phyloP scores from a whole-genome alignment of 2,888 invertebrate genomes.

The Muschampia plurimacula region DNA sequence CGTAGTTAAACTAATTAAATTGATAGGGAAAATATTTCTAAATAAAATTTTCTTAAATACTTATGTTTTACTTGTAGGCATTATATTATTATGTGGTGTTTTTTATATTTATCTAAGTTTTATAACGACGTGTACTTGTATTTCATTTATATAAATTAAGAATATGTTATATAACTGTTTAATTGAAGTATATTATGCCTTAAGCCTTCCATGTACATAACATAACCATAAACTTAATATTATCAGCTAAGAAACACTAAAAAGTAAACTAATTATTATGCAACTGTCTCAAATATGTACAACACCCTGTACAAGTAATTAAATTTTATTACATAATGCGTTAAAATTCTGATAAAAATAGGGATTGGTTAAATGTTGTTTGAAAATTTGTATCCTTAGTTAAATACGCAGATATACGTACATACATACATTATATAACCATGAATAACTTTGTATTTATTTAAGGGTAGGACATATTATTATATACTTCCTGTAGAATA shows the following conservation, averaged over 20 bases:
- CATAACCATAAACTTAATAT: conserved; percentile 42
- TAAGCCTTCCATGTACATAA: conserved; percentile 82
- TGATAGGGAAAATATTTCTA: conserved; percentile 58
- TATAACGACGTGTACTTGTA: conserved; percentile 37
- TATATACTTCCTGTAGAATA: too few relatives aligned
- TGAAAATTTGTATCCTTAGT: too few relatives aligned
- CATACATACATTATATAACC: too few relatives aligned
- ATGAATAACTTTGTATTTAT: too few relatives aligned
- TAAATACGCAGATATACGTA: too few relatives aligned
- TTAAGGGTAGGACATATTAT: too few relatives aligned
- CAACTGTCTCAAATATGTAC: not conserved
- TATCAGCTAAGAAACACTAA: conserved; percentile 10
- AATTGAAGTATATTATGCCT: conserved; percentile 51
- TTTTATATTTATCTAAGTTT: conserved; percentile 41
- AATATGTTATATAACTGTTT: conserved; percentile 11
- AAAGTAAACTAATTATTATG: conserved; percentile 25
- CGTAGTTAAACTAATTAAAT: conserved; percentile 58
- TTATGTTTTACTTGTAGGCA: conserved; percentile 48
- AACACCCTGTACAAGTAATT: not conserved
- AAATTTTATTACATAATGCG: not conserved
- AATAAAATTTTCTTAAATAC: conserved; percentile 56
- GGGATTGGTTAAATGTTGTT: too few relatives aligned
- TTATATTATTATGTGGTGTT: conserved; percentile 45
- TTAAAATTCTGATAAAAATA: too few relatives aligned
- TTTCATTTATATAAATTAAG: conserved; percentile 28